A percentile compares a stretch with the other conserved stretches of the same genome.
Conservation (phyloP, 1,140 invertebrate species). For the Camponotus pennsylvanicus region DNA sequence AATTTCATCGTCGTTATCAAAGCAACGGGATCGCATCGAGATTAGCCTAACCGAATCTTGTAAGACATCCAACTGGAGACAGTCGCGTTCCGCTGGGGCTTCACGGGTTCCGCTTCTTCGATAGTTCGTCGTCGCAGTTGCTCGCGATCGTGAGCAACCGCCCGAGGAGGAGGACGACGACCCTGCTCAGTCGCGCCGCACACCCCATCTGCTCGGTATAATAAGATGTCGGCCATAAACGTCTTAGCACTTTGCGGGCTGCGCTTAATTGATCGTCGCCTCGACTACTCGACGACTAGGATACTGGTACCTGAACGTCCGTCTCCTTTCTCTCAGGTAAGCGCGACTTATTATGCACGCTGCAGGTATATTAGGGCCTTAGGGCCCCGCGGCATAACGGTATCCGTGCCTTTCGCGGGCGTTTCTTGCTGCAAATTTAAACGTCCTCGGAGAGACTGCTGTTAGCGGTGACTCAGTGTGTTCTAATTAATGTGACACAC, state of each 20-base stretch:
- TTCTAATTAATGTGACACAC: slow-evolving; percentile 48
- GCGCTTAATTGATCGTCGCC: slow-evolving; percentile 80
- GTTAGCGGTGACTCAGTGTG: neutral
- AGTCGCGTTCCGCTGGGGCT: slow-evolving; percentile 59
- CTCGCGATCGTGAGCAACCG: slow-evolving; percentile 51
- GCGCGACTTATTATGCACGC: slow-evolving; percentile 55
- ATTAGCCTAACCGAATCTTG: slow-evolving; percentile 75
- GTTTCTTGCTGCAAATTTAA: slow-evolving; percentile 12
- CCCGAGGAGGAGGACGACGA: slow-evolving; percentile 68
- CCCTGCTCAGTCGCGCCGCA: slow-evolving; percentile 53
- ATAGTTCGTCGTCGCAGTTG: slow-evolving; percentile 39
- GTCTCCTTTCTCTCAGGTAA: slow-evolving; percentile 46
- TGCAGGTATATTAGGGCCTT: slow-evolving; percentile 36
- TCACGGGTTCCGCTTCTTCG: slow-evolving; percentile 72
- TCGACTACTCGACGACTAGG: slow-evolving; percentile 39
- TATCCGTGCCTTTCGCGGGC: neutral
- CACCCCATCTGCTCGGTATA: slow-evolving; percentile 69
- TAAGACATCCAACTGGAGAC: slow-evolving; percentile 75
- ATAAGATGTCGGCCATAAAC: slow-evolving; percentile 81
- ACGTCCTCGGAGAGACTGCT: neutral
- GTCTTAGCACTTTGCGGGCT: slow-evolving; percentile 81
- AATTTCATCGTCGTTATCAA: slow-evolving; percentile 57
- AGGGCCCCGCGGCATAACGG: slow-evolving; percentile 9
- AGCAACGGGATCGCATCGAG: slow-evolving; percentile 57
- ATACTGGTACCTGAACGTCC: slow-evolving; percentile 57